Percentiles rank a stretch among this genome's conserved stretches.
phyloP scores from a whole-genome alignment of 2,113 vertebrate genomes.

The Empidonax alnorum region DNA sequence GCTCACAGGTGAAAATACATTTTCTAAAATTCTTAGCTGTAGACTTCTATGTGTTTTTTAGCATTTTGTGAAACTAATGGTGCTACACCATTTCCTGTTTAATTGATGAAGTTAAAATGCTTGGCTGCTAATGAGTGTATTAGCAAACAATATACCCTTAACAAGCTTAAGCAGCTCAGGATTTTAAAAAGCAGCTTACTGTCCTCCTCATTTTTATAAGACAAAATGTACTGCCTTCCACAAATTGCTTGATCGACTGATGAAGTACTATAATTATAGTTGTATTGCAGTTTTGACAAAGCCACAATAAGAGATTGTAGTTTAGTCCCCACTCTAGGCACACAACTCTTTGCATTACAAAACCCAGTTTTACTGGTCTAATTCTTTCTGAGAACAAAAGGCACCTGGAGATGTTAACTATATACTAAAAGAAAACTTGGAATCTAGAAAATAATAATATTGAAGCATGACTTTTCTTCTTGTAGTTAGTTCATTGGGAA shows the following conservation, averaged over 20 bases:
- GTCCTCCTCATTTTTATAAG: slow-evolving; percentile 75
- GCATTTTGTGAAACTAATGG: slow-evolving; percentile 69
- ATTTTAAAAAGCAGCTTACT: slow-evolving; percentile 77
- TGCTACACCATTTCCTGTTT: slow-evolving; percentile 71
- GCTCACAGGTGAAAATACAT: slow-evolving; percentile 38
- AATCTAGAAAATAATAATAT: slow-evolving; percentile 70
- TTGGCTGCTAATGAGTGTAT: slow-evolving; percentile 79
- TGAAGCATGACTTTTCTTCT: slow-evolving; percentile 67
- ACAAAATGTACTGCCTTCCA: slow-evolving; percentile 73
- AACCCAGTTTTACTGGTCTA: slow-evolving; percentile 71
- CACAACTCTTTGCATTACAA: slow-evolving; percentile 73
- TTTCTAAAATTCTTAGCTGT: slow-evolving; percentile 40
- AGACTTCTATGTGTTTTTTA: slow-evolving; percentile 60
- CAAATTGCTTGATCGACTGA: slow-evolving; percentile 73
- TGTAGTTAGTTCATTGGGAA: slow-evolving; percentile 67
- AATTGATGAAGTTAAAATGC: slow-evolving; percentile 81
- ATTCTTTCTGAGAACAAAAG: slow-evolving; percentile 72
- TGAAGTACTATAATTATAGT: slow-evolving; percentile 73
- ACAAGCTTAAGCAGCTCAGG: slow-evolving; percentile 78
- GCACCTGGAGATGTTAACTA: slow-evolving; percentile 74
- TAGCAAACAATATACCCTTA: slow-evolving; percentile 79
- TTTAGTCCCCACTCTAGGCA: slow-evolving; percentile 63
- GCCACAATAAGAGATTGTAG: slow-evolving; percentile 70
- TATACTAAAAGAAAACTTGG: slow-evolving; percentile 72
- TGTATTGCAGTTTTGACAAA: slow-evolving; percentile 69